phyloP scores from a whole-genome alignment of 2,888 invertebrate genomes.

The Tenthredo mesomela region DNA sequence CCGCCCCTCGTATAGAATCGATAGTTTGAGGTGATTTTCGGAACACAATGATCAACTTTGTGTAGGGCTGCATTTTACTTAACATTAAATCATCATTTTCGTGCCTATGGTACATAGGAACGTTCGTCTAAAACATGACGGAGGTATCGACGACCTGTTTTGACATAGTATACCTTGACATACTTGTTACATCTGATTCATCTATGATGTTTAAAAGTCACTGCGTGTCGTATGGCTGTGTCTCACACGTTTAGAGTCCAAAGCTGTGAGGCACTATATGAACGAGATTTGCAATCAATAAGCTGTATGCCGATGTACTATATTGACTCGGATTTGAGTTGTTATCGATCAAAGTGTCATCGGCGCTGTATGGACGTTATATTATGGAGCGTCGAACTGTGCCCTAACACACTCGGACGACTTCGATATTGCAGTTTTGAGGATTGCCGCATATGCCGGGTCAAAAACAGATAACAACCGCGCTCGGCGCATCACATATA shows the following conservation, averaged over 20 bases:
- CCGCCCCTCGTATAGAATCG: not conserved
- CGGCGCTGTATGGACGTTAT: not conserved
- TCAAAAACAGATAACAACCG: slow-evolving; percentile 47
- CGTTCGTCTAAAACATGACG: not conserved
- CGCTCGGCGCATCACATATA: not conserved
- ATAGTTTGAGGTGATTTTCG: not conserved
- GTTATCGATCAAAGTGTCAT: not conserved
- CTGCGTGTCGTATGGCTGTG: not conserved
- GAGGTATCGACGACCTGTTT: not conserved
- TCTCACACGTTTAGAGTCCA: not conserved
- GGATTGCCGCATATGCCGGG: not conserved
- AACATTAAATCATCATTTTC: not conserved
- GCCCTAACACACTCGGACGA: not conserved
- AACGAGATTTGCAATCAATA: not conserved
- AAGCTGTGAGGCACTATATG: not conserved
- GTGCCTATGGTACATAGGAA: not conserved
- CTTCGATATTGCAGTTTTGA: slow-evolving; percentile 19
- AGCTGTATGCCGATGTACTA: not conserved
- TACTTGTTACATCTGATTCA: not conserved
- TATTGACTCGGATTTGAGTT: slow-evolving; percentile 21
- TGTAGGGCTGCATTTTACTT: not conserved
- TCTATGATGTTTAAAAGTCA: not conserved
- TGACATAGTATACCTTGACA: not conserved
- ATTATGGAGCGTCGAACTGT: slow-evolving; percentile 22
- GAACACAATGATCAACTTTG: not conserved